A percentile compares a stretch with the other conserved stretches of the same genome.
These are phyloP conservation scores for Lepidochrysops patricia DNA, from an alignment of 2,888 invertebrate genomes.

Conservation along the genomic window DNA sequence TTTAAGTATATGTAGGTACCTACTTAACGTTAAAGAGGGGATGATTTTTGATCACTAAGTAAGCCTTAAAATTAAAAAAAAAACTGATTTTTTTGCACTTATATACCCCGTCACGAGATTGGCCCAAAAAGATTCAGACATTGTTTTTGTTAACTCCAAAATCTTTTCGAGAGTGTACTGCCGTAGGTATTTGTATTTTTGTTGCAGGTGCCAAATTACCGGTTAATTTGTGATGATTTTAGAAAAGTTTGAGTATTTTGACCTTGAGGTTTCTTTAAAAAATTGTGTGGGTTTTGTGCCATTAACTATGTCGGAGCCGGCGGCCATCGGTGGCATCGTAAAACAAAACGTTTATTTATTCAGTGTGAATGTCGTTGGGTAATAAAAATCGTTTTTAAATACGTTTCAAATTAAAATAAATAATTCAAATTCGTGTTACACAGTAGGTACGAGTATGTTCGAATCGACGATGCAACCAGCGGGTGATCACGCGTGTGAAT, in stretches of 20 bases:
- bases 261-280: not conserved
- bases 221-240: not conserved
- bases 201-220: not conserved
- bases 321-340: not conserved
- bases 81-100: too few species aligned
- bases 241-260: not conserved
- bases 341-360: constrained; percentile 7
- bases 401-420: constrained; percentile 5
- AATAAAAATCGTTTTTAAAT: constrained; percentile 4
- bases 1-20: too few species aligned
- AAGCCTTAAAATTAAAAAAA: too few species aligned
- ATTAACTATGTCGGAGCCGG: not conserved
- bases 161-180: too few species aligned
- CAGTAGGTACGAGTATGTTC: constrained; percentile 21
- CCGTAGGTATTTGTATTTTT: not conserved
- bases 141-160: not conserved
- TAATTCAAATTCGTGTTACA: constrained; percentile 17
- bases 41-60: too few species aligned
- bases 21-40: too few species aligned
- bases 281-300: not conserved
- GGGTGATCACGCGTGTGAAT: constrained; percentile 21
- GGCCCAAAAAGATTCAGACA: too few species aligned
- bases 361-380: constrained; percentile 2
- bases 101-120: too few species aligned
- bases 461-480: constrained; percentile 21